Evolutionary conservation across 2,797 vertebrate species (phyloP), one percentile per base, ranked within the genome.

Genomic region (Pipistrellus pygmaeus): DNA sequence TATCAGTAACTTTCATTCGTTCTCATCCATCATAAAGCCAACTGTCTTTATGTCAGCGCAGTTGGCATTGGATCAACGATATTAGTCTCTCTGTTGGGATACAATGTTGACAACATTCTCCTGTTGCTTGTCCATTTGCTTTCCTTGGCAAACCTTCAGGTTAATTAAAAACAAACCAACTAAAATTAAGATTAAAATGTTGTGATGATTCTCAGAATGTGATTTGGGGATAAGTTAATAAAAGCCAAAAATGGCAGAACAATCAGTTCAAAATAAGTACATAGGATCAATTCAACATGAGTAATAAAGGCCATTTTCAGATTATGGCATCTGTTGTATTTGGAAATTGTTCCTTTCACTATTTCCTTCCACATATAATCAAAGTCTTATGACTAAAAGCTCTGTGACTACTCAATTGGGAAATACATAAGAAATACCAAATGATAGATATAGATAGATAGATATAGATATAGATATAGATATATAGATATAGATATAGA

Each of bases 41-140:
- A 48, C 87, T 85, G 62, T 92, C 53, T 85, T 68, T 32, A 71
- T n/a, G 30, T 53, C 66, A 90, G 41, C 75, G 30, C 20, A 72
- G 69, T 44, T 94, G 95, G 92, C 60, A 71, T 18, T 53, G 15
- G 41, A 60, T 83, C 83, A 96, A 88, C 90, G 27, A 23, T 80
- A 75, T 95, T 94, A 93, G 88, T 96, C 9, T 96, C 91, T 91
- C 95, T 87, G 90, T 72, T 38, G 62, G 83, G 80, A 73, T 30
- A 64, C 75, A 27, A 38, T 81, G 80, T 88, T 95, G 85, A 97
- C 92, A 96, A 90, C n/a, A 76, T 75, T 66, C 60, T 93, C 90
- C 94, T 94, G 46, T 93, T 90, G 95, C 23, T 94, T 95, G 94
- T 86, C 85, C 90, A 94, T 93, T 97, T 97, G 95, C 35, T 96